These are phyloP conservation scores for Drosophila teissieri DNA, from an alignment of 1,140 invertebrate species.

Conservation along the genomic window DNA sequence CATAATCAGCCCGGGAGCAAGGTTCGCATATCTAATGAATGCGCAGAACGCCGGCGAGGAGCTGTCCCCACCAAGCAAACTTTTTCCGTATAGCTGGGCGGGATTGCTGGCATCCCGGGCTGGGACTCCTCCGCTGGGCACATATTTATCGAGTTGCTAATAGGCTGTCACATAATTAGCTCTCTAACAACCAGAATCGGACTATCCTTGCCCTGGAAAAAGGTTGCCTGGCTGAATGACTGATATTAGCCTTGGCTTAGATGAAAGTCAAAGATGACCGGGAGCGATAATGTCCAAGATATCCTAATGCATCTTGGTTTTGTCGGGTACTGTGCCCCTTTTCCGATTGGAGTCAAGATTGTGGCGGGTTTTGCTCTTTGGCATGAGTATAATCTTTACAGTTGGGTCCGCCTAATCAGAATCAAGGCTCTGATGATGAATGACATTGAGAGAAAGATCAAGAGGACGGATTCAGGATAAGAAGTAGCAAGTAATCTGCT, in stretches of 20 bases:
- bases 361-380: slow-evolving; percentile 13
- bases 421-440: slow-evolving; percentile 37
- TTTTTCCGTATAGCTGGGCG: slow-evolving; percentile 39
- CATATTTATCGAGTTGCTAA: slow-evolving; percentile 83
- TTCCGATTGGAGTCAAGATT: slow-evolving; percentile 42
- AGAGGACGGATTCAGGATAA: slow-evolving; percentile 1
- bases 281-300: slow-evolving; percentile 66
- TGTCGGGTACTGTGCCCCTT: slow-evolving; percentile 2
- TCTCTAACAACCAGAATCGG: slow-evolving; percentile 69
- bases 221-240: slow-evolving; percentile 45
- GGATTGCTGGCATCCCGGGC: background rate
- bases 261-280: slow-evolving; percentile 73
- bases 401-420: slow-evolving; percentile 17
- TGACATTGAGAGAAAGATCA: slow-evolving; percentile 16
- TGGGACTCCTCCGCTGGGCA: slow-evolving; percentile 57
- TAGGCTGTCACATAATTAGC: slow-evolving; percentile 82
- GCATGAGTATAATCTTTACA: slow-evolving; percentile 35
- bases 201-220: slow-evolving; percentile 30
- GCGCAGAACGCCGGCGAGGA: slow-evolving; percentile 31
- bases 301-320: slow-evolving; percentile 56
- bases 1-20: slow-evolving; percentile 81
- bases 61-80: slow-evolving; percentile 52
- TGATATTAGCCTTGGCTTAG: slow-evolving; percentile 71
- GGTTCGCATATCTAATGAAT: slow-evolving; percentile 82
- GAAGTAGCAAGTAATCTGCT: no score